Percentiles rank a stretch among this genome's conserved stretches.
These are phyloP conservation scores for Rhogogaster chlorosoma DNA, from an alignment of 2,888 invertebrate genomes.

Conservation along the genomic window DNA sequence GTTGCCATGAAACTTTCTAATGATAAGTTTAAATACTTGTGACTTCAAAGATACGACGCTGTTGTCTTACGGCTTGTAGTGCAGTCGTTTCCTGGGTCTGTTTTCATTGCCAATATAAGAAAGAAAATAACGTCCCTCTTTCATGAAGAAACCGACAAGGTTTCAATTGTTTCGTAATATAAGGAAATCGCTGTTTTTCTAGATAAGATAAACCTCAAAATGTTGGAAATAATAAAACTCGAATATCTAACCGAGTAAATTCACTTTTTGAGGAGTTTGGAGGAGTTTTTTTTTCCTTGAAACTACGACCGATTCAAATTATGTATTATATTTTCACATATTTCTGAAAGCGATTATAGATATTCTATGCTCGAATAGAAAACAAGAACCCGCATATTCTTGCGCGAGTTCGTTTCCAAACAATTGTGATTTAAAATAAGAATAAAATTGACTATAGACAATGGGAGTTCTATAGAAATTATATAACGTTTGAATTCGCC, in stretches of 20 bases:
- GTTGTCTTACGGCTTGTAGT: not conserved
- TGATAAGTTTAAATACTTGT: conserved; percentile 26
- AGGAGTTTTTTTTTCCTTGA: not conserved
- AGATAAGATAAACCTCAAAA: not conserved
- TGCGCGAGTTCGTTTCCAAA: not conserved
- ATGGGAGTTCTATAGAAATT: not conserved
- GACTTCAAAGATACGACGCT: not conserved
- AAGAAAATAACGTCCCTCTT: not conserved
- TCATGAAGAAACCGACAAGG: not conserved
- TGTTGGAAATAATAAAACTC: not conserved
- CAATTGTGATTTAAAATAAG: not conserved
- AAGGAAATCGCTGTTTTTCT: not conserved
- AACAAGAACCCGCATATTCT: not conserved
- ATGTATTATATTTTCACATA: not conserved
- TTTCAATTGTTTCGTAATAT: conserved; percentile 17
- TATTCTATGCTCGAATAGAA: not conserved
- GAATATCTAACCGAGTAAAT: not conserved
- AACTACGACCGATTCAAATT: not conserved
- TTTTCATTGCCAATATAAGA: conserved; percentile 11
- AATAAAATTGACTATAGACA: not conserved
- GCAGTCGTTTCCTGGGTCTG: not conserved
- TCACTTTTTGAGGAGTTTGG: not conserved
- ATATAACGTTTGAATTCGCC: conserved; percentile 23
- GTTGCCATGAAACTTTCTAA: conserved; percentile 33
- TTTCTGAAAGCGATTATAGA: not conserved